These are phyloP conservation scores for Antigone vipio DNA, from an alignment of 2,113 vertebrate genomes.

Conservation along the genomic window DNA sequence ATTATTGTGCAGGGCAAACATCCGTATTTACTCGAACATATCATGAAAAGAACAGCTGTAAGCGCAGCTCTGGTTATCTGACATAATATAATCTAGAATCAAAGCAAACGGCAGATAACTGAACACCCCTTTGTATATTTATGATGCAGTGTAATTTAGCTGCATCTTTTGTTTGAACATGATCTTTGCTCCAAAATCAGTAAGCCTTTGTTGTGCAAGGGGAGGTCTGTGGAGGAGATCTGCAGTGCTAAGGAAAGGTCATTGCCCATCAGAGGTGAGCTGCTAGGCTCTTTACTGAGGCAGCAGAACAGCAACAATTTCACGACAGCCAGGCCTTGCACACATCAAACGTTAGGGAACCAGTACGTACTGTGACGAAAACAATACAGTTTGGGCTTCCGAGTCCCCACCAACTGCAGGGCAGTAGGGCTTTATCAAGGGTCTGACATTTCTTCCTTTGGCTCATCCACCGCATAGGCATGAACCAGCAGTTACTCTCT, in stretches of 20 bases:
- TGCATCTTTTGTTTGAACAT: background rate
- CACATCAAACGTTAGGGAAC: background rate
- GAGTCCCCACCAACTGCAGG: background rate
- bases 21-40: background rate
- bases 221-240: background rate
- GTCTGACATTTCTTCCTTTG: background rate
- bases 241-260: background rate
- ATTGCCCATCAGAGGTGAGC: background rate
- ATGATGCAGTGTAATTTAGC: background rate
- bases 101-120: background rate
- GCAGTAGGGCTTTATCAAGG: background rate
- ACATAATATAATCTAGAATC: background rate
- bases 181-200: background rate
- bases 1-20: slow-evolving; percentile 9
- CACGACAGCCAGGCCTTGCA: background rate
- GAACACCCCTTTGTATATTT: background rate
- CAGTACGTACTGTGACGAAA: background rate
- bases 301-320: background rate
- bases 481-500: background rate
- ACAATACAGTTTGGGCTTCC: background rate
- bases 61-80: background rate
- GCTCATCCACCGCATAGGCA: accelerated
- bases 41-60: background rate
- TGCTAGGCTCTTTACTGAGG: background rate
- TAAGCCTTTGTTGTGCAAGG: background rate